Evolutionary conservation across 2,113 vertebrate species (phyloP), one percentile per base, ranked within the genome.

Genomic region (Prinia subflava): DNA sequence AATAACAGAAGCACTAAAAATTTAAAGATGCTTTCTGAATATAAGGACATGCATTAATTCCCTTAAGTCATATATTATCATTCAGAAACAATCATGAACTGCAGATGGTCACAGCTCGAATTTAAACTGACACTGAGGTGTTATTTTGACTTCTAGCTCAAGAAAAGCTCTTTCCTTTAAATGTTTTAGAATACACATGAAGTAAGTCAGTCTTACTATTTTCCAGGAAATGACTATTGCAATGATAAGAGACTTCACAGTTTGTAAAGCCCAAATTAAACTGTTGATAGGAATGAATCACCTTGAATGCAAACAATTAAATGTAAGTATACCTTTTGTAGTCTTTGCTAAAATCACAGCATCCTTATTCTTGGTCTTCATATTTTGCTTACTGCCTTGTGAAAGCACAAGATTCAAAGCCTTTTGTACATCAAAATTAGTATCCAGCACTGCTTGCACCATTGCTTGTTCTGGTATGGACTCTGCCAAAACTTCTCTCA

Each of bases 401-500:
- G 98, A 98, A 94, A 99, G 98, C 49, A 99, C 96, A 68, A 98
- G 85, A 67, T 99, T 98, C 95, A 99, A 97, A 78, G 99, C 99
- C 97, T 96, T 98, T 75, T 99, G 98, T 52, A 98, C 97, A 97
- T 99, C 99, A 89, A 99, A 99, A 88, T 98, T 98, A 94, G 97
- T 98, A 81, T 95, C 98, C 86, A 99, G 93, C 55, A 99, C 97
- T 52, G 99, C 99, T 97, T 99, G 98, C 83, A 97, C 98, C 97
- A 99, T 97, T 59, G 98, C 88, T 28, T 98, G 98, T 63, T 99
- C 99, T 28, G 98, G 97, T 76, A 99, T 77, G 15, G 98, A 96
- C 50, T 99, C 99, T 92, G 99, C 99, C 82, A 99, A 96, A 65
- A 99, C 98, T 77, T 99, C 97, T 95, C 98, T 98, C 99, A 99